These are phyloP conservation scores for Arctia plantaginis DNA, from an alignment of 2,888 invertebrate genomes.

Conservation along the genomic window DNA sequence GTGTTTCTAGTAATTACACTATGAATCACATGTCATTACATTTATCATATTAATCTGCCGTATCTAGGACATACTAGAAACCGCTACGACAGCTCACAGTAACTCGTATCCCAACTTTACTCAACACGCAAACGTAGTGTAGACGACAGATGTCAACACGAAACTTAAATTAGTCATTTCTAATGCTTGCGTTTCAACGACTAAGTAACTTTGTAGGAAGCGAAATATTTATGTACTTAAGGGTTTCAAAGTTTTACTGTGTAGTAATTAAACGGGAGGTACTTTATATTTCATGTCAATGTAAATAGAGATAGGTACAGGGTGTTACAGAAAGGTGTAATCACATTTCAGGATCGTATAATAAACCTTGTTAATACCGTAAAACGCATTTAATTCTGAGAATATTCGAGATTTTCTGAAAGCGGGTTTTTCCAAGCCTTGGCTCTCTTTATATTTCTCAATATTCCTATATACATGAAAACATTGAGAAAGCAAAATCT, in stretches of 20 bases:
- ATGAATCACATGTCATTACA: not conserved
- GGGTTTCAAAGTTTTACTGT: not conserved
- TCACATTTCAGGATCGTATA: too few relatives aligned
- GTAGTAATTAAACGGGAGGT: not conserved
- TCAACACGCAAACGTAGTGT: constrained; percentile 18
- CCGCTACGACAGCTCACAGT: constrained; percentile 4
- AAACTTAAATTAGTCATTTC: constrained; percentile 50
- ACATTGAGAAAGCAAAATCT: too few relatives aligned
- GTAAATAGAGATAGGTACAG: not conserved
- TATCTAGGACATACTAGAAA: not conserved
- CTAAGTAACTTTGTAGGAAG: constrained; percentile 2
- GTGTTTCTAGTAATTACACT: too few relatives aligned
- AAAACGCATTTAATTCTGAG: not conserved
- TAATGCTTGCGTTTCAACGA: constrained; percentile 28
- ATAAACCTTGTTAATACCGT: too few relatives aligned
- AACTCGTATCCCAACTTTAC: constrained; percentile 10
- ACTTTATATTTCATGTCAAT: not conserved
- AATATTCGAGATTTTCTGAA: not conserved
- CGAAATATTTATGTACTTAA: constrained; percentile 8
- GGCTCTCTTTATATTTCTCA: not conserved
- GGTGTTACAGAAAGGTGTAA: too few relatives aligned
- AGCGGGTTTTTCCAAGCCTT: too few relatives aligned
- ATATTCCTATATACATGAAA: not conserved
- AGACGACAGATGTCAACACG: constrained; percentile 38
- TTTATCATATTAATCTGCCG: not conserved